phyloP scores from a whole-genome alignment of 2,113 vertebrate species.

The Poeciliopsis prolifica region DNA sequence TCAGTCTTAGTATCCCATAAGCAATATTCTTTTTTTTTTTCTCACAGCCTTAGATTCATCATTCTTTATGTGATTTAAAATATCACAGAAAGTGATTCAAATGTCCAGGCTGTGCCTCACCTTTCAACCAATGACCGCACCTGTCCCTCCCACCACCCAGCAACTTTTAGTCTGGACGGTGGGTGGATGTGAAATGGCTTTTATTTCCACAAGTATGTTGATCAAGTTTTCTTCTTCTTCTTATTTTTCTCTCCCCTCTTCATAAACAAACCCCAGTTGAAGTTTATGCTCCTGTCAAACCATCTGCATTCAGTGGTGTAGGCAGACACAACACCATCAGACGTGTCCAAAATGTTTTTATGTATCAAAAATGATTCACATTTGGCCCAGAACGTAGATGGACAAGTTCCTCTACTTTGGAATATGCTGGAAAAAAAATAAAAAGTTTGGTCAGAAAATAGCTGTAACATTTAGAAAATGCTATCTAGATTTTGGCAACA shows the following conservation, averaged over 20 bases:
- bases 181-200: background rate
- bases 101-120: background rate
- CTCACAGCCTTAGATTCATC: slow-evolving; percentile 8
- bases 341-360: background rate
- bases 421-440: background rate
- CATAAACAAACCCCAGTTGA: background rate
- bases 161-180: background rate
- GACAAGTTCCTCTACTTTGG: too few species aligned
- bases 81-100: background rate
- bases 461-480: background rate
- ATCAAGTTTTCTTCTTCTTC: background rate
- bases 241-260: background rate
- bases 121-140: background rate
- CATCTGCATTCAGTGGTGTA: background rate
- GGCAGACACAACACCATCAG: background rate
- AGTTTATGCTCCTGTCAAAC: background rate
- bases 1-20: slow-evolving; percentile 25
- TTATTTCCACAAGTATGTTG: background rate
- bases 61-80: background rate
- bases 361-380: background rate
- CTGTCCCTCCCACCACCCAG: background rate
- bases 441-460: background rate
- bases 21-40: background rate
- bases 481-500: background rate
- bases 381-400: background rate